Percentiles rank a stretch among this genome's conserved stretches.
Conservation (phyloP, 1,140 invertebrate genomes). For the Rhagoletis pomonella region DNA sequence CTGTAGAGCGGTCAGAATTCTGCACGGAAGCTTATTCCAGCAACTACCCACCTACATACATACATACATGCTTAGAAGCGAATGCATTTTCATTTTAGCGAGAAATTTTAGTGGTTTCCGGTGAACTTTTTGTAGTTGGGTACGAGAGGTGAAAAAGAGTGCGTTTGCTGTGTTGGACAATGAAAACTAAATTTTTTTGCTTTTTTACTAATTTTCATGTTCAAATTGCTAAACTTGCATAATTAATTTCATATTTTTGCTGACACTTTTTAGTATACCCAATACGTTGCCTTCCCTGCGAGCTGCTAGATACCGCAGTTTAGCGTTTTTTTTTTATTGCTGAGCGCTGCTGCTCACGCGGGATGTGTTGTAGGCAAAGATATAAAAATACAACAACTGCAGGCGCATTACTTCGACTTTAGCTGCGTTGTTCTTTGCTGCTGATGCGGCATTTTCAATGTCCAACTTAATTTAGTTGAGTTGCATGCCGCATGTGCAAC, state of each 20-base stretch:
- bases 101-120: not conserved
- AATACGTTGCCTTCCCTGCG: no score
- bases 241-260: no score
- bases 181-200: not conserved
- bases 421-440: not conserved
- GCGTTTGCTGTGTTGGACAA: no score
- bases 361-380: not conserved
- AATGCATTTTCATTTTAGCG: not conserved
- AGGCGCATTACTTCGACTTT: not conserved
- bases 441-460: slow-evolving; percentile 38
- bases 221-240: not conserved
- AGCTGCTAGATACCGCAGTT: no score
- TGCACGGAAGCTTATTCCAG: no score
- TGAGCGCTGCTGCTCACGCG: not conserved
- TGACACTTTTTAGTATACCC: no score
- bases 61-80: not conserved
- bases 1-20: not conserved
- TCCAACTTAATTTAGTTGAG: slow-evolving; percentile 46
- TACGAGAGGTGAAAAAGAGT: no score
- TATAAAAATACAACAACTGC: slow-evolving; percentile 32
- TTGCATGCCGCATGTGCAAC: slow-evolving; percentile 46
- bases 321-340: not conserved
- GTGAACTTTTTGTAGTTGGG: no score
- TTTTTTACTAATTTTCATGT: not conserved
- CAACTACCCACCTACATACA: not conserved